Evolutionary conservation across 2,797 vertebrate species (phyloP).

Genomic region (Squalus acanthias): DNA sequence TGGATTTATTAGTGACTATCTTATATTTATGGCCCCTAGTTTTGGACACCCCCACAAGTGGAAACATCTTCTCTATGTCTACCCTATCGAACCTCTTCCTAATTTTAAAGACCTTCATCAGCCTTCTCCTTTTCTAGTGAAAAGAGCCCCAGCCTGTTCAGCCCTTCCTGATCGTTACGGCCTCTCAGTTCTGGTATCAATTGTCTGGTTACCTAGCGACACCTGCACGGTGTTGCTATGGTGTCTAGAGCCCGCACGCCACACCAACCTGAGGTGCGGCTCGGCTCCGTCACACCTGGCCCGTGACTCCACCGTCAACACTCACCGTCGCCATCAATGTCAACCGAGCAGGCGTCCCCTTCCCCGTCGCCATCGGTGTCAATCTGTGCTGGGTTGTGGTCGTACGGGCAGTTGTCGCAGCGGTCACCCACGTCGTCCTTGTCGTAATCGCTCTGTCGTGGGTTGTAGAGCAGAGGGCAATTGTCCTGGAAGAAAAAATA

Average conservation of each 20-base stretch:
- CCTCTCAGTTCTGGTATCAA: not conserved
- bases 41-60: not conserved
- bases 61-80: not conserved
- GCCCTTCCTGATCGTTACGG: not conserved
- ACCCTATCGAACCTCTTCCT: not conserved
- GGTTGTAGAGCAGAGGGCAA: conserved; percentile 91
- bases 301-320: not conserved
- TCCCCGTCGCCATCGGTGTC: conserved; percentile 90
- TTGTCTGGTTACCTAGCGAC: not conserved
- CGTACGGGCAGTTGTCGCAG: conserved; percentile 93
- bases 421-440: conserved; percentile 95
- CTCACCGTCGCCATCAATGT: conserved; percentile 98
- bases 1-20: not conserved
- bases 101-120: not conserved
- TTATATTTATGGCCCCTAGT: not conserved
- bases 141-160: not conserved
- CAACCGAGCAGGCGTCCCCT: conserved; percentile 86
- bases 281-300: not conserved
- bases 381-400: conserved; percentile 91
- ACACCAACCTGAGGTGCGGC: not conserved
- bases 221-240: not conserved
- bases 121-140: not conserved
- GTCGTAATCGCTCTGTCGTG: conserved; percentile 90
- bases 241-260: too few species aligned
- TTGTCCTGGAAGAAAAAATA: conserved; percentile 72